Conservation (phyloP, 2,888 invertebrate species). For the Ptychoptera albimana region DNA sequence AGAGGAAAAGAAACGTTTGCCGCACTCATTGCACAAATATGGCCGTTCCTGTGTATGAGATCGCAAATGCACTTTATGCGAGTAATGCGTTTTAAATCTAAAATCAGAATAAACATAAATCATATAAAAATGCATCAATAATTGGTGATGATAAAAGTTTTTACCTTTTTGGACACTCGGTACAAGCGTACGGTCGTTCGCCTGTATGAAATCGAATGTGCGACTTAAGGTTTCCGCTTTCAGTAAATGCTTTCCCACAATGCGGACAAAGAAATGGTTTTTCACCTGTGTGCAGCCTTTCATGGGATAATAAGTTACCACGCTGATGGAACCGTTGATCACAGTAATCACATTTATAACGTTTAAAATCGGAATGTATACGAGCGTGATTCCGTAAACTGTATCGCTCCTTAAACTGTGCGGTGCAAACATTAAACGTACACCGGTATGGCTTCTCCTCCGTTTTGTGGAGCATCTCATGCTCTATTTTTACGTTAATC, state of each 20-base stretch:
- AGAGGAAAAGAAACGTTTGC: conserved; percentile 10
- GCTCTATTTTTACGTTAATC: conserved; percentile 1
- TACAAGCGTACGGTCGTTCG: conserved; percentile 10
- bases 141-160: not conserved
- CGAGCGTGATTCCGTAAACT: conserved; percentile 8
- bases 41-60: conserved; percentile 11
- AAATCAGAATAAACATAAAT: not conserved
- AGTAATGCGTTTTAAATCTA: conserved; percentile 8
- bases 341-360: conserved; percentile 10
- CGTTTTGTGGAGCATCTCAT: conserved; percentile 7
- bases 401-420: conserved; percentile 10
- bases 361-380: conserved; percentile 9
- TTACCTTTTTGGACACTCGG: conserved; percentile 8
- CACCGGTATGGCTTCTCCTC: conserved; percentile 11
- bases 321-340: conserved; percentile 10
- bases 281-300: conserved; percentile 11
- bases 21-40: conserved; percentile 9
- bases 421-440: conserved; percentile 6
- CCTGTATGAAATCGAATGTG: conserved; percentile 11
- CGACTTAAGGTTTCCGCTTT: conserved; percentile 10
- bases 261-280: conserved; percentile 11
- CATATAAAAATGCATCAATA: not conserved
- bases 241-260: conserved; percentile 10
- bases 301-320: conserved; percentile 10
- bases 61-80: conserved; percentile 10